phyloP scores from a whole-genome alignment of 2,113 vertebrate species.

The Turnix velox region DNA sequence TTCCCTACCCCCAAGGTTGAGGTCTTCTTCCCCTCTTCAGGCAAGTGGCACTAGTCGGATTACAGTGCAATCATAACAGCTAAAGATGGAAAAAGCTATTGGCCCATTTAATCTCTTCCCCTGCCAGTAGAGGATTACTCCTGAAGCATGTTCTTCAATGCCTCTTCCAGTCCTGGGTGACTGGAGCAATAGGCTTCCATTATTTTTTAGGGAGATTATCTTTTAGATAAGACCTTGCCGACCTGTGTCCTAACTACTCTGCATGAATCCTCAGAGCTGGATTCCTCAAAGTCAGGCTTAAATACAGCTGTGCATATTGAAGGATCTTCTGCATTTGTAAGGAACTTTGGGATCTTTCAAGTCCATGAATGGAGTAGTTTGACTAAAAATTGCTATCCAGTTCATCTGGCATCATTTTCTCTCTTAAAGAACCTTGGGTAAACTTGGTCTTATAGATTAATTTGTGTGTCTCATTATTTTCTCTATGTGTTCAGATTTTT shows the following conservation, averaged over 20 bases:
- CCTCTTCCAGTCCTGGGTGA: slow-evolving; percentile 26
- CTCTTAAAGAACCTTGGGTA: neutral
- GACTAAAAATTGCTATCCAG: neutral
- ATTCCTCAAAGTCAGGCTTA: slow-evolving; percentile 39
- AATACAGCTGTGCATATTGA: neutral
- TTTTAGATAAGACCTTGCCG: slow-evolving; percentile 45
- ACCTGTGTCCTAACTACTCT: slow-evolving; percentile 35
- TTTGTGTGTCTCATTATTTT: neutral
- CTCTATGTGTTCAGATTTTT: neutral
- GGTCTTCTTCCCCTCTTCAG: slow-evolving; percentile 26
- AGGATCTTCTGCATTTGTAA: neutral
- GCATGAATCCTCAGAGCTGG: slow-evolving; percentile 17
- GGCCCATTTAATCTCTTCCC: slow-evolving; percentile 60
- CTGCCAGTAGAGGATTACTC: slow-evolving; percentile 58
- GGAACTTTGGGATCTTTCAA: neutral
- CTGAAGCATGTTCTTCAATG: slow-evolving; percentile 56
- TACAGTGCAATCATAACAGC: slow-evolving; percentile 58
- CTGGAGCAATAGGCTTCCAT: slow-evolving; percentile 33
- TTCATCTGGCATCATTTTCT: neutral
- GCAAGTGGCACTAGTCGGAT: slow-evolving; percentile 58
- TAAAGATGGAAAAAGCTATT: slow-evolving; percentile 59
- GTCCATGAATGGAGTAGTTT: neutral
- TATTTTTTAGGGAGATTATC: slow-evolving; percentile 64
- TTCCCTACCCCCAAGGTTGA: neutral
- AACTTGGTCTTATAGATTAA: neutral